phyloP scores from a whole-genome alignment of 2,888 invertebrate genomes.

The Malthinus flaveolus region DNA sequence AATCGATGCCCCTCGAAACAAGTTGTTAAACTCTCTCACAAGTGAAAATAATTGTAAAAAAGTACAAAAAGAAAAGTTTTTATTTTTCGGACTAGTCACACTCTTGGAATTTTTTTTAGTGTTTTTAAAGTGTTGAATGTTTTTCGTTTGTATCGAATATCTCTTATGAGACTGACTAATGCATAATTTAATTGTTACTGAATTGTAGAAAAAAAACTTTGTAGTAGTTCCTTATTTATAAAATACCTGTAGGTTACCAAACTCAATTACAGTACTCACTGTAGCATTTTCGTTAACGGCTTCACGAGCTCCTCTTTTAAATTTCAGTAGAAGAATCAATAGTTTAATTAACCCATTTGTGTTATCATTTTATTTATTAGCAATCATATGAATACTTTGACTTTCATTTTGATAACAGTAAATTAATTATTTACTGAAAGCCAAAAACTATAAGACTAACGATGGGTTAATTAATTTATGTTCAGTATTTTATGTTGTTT shows the following conservation, averaged over 20 bases:
- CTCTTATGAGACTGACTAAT: conserved; percentile 22
- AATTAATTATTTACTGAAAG: background rate
- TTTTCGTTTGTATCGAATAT: conserved; percentile 5
- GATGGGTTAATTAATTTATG: conserved; percentile 10
- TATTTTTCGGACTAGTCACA: conserved; percentile 3
- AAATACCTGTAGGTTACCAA: conserved; percentile 17
- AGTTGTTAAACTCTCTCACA: conserved; percentile 53
- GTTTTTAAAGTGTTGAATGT: background rate
- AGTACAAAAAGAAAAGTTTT: conserved; percentile 10
- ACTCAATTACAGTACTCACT: conserved; percentile 6
- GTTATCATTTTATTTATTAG: too few species aligned
- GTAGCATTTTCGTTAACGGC: conserved; percentile 2
- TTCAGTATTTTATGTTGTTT: conserved; percentile 27
- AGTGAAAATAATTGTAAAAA: conserved; percentile 11
- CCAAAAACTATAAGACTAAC: conserved; percentile 14
- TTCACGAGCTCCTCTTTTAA: background rate
- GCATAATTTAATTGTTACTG: conserved; percentile 10
- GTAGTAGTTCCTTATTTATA: conserved; percentile 26
- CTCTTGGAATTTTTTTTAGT: conserved; percentile 13
- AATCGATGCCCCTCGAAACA: conserved; percentile 57
- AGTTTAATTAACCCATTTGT: too few species aligned
- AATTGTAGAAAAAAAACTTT: background rate
- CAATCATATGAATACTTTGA: background rate
- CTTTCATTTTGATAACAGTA: background rate
- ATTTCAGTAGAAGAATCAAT: too few species aligned